Conservation (phyloP, 37 sponge, comb jelly and placozoan genomes). For the Mnemiopsis leidyi region DNA sequence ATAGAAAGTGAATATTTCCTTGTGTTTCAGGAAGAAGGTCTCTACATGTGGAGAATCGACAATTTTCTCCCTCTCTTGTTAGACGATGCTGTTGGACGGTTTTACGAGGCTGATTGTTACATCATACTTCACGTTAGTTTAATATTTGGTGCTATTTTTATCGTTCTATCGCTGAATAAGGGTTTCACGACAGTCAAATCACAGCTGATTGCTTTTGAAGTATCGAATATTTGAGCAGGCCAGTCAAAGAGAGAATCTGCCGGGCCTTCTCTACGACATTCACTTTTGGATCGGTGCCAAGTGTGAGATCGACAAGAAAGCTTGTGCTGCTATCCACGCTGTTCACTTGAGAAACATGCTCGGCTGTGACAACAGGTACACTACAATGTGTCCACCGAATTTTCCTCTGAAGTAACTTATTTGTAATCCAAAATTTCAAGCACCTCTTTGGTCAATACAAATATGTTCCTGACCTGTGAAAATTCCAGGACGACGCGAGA, state of each 20-base stretch:
- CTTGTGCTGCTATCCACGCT: conserved; percentile 97
- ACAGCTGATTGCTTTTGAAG: too few species aligned
- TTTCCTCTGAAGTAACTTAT: too few species aligned
- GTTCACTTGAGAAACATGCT: conserved; percentile 94
- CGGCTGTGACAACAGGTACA: conserved; percentile 68
- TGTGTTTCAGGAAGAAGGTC: conserved; percentile 69
- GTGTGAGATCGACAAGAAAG: conserved; percentile 90
- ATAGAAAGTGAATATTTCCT: background rate
- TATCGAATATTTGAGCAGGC: too few species aligned
- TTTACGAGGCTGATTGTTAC: conserved; percentile 89
- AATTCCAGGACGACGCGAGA: conserved; percentile 67
- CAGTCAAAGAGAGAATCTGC: conserved; percentile 18
- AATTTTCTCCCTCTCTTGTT: conserved; percentile 86
- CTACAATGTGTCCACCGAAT: too few species aligned
- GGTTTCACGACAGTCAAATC: too few species aligned
- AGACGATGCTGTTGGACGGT: conserved; percentile 81
- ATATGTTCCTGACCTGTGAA: too few species aligned
- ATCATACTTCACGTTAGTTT: conserved; percentile 77
- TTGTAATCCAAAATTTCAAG: too few species aligned
- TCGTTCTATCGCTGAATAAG: too few species aligned
- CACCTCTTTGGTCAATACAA: too few species aligned
- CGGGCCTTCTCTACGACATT: conserved; percentile 86
- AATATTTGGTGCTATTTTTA: too few species aligned
- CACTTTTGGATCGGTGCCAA: conserved; percentile 93
- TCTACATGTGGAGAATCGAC: conserved; percentile 93